phyloP scores from a whole-genome alignment of 53 echinoderm and acorn worm genomes.

The Actinopyga echinites region DNA sequence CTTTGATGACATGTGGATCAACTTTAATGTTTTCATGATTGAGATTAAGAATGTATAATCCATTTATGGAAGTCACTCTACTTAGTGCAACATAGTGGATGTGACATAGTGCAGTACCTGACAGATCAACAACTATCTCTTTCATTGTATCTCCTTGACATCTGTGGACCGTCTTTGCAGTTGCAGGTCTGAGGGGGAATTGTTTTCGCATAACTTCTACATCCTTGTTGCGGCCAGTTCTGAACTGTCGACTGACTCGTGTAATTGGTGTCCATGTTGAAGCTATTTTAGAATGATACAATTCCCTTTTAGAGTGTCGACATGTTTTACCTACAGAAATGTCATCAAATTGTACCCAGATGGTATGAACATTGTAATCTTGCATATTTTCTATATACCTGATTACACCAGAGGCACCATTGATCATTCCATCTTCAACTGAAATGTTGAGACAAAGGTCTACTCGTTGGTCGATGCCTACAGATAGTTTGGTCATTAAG shows the following conservation, averaged over 20 bases:
- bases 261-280: conserved; percentile 32
- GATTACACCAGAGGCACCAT: conserved; percentile 28
- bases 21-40: conserved; percentile 39
- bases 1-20: conserved; percentile 15
- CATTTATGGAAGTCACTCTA: conserved; percentile 37
- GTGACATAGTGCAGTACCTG: background rate
- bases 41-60: conserved; percentile 18
- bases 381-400: background rate
- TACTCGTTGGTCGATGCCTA: conserved; percentile 20
- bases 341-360: conserved; percentile 35
- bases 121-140: conserved; percentile 24
- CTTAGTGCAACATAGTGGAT: conserved; percentile 55
- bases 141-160: conserved; percentile 38
- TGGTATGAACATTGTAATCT: background rate
- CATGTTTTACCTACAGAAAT: background rate
- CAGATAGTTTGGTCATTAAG: background rate
- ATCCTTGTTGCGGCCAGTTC: conserved; percentile 15
- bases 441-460: conserved; percentile 12
- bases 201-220: conserved; percentile 29
- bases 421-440: conserved; percentile 42
- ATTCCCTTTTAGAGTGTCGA: background rate
- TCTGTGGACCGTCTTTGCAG: conserved; percentile 37
- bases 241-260: background rate
- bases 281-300: too few relatives aligned
- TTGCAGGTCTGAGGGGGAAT: conserved; percentile 34